Percentiles rank a stretch among this genome's conserved stretches.
These are phyloP conservation scores for Psilopsiagon aymara DNA, from an alignment of 2,113 vertebrate species.

Conservation along the genomic window DNA sequence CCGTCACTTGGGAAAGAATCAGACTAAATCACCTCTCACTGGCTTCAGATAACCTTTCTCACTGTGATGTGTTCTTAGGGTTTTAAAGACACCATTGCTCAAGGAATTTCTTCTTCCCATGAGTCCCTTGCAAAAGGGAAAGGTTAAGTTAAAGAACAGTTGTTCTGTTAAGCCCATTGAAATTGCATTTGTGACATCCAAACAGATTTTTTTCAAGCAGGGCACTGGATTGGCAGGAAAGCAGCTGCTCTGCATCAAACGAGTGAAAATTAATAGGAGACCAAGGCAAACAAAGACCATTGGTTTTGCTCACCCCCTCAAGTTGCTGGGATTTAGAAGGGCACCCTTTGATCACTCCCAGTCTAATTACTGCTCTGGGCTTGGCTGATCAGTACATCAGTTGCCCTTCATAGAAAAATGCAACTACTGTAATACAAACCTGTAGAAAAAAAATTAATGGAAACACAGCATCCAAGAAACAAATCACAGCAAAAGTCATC, in stretches of 20 bases:
- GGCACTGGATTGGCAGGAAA: constrained; percentile 63
- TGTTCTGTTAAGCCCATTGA: constrained; percentile 66
- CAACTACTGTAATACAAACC: constrained; percentile 60
- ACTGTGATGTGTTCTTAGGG: not conserved
- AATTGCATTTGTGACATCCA: constrained; percentile 73
- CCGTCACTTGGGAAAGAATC: not conserved
- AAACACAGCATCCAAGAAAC: constrained; percentile 68
- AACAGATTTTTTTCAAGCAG: constrained; percentile 67
- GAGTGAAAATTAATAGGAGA: constrained; percentile 75
- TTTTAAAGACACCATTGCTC: not conserved
- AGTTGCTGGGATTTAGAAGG: constrained; percentile 74
- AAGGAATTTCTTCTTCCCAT: constrained; percentile 57
- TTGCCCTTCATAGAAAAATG: constrained; percentile 69
- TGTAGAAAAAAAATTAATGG: constrained; percentile 71
- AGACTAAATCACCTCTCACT: not conserved
- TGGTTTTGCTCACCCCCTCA: constrained; percentile 70
- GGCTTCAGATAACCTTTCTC: not conserved
- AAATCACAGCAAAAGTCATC: constrained; percentile 68
- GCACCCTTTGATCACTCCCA: constrained; percentile 74
- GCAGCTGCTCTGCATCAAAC: constrained; percentile 61
- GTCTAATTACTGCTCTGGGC: constrained; percentile 74
- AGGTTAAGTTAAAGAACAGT: constrained; percentile 24
- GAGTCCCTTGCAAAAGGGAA: constrained; percentile 34
- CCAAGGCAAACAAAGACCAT: constrained; percentile 68
- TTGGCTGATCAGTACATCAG: constrained; percentile 70